A percentile compares a stretch with the other conserved stretches of the same genome.
Conservation (phyloP, 2,113 vertebrate species). For the Collichthys lucidus region DNA sequence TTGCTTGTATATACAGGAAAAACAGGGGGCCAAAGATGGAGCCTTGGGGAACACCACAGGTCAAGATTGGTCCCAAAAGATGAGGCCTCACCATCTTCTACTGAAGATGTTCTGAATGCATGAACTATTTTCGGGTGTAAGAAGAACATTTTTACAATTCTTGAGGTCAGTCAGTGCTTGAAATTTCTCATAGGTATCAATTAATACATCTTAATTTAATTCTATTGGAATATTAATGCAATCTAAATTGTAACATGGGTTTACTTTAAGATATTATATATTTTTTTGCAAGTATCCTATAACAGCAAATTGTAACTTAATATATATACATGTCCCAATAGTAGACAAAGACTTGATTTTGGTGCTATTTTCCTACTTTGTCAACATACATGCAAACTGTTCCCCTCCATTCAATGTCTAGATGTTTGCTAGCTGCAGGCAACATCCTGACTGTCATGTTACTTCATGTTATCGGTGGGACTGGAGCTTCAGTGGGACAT, state of each 20-base stretch:
- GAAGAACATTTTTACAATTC: too few species aligned
- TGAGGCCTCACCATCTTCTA: too few species aligned
- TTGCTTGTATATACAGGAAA: not conserved
- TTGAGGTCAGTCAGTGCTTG: too few species aligned
- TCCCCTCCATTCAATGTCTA: constrained; percentile 33
- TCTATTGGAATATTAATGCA: not conserved
- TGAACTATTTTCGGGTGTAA: too few species aligned
- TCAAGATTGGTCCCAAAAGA: not conserved
- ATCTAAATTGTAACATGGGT: not conserved
- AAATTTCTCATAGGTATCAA: too few species aligned
- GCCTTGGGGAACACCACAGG: not conserved
- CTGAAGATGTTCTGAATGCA: too few species aligned
- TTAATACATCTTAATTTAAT: not conserved
- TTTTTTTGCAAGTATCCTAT: too few species aligned
- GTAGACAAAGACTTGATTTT: not conserved
- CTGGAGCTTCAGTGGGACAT: constrained; percentile 25
- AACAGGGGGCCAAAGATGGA: too few species aligned
- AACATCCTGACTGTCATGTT: constrained; percentile 64
- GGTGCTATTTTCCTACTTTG: not conserved
- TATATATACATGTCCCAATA: not conserved
- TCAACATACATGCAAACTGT: constrained; percentile 10
- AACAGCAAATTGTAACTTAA: too few species aligned
- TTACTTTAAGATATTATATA: too few species aligned
- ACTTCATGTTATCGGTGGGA: constrained; percentile 56
- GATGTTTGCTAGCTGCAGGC: constrained; percentile 48